Base-by-base conservation (phyloP, 2,797 vertebrate genomes). In the Oreochromis grahami region DNA sequence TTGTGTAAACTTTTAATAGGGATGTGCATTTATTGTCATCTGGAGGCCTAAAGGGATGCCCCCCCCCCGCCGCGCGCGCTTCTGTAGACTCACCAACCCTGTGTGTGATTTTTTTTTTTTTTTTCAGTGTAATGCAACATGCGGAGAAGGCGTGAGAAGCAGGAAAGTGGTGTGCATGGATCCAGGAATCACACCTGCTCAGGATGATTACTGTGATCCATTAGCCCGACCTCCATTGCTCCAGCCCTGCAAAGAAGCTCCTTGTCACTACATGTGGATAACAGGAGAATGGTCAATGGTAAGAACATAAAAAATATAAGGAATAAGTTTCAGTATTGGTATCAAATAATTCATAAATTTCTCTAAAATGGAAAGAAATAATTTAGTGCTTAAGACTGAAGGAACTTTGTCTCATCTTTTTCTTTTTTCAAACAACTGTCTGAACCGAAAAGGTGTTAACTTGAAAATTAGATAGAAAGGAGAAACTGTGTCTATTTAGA, bases 281-380 rank as follows among this genome's bases (percentile, higher is more conserved):
- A 97, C 97, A 77, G 96, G 95, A 90, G 96, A 98, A n/a, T 96
- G 97, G 84, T 97, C 97, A 13, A 96, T 98, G 98, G 98, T 99
- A 92, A 36, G 91, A 76, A 72, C 7, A 15, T 26, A 36, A 26
- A 11, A 77, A n/a, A 13, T 8, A 2, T 5, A 9, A 29, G 48
- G 5, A 50, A 48, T 74, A 29, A 1, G 15, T 29, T 74, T 48
- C 24, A 50, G 24, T 29, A 74, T 50, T 50, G 10, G 2, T 17
- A 26, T 74, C 19, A 74, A 45, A 15, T 70, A 45, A 11, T 45
- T 70, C 24, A 2, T 3, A 10, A 10, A 70, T 70, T 70, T 70
- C 3, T 72, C 10, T 19, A 48, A 48, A 12, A 72, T 72, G 15
- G 68, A 29, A 48, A 72, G 41, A 48, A 72, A 72, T 8, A 12